Evolutionary conservation across 2,113 vertebrate species (phyloP).

Genomic region (Junco hyemalis): DNA sequence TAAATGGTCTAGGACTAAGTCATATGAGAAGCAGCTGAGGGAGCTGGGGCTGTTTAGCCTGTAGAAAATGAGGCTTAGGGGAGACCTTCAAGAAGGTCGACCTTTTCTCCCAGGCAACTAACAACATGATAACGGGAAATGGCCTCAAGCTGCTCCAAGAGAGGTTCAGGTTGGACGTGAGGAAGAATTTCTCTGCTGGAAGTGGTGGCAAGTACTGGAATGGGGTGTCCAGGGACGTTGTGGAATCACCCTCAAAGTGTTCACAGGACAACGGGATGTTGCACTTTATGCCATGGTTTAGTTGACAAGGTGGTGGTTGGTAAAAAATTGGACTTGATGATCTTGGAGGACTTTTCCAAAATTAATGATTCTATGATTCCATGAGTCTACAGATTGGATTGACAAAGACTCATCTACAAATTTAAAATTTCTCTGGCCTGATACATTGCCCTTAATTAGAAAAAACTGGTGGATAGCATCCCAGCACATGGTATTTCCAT

Average conservation of each 20-base stretch:
- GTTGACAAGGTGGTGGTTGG: background rate
- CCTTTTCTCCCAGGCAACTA: background rate
- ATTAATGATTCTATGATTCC: background rate
- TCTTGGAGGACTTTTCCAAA: background rate
- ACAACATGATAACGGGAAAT: background rate
- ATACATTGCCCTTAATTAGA: background rate
- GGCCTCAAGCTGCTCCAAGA: background rate
- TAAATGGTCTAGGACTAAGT: background rate
- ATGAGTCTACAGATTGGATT: background rate
- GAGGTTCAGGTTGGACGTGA: background rate
- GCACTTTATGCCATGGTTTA: background rate
- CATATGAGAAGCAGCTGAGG: background rate
- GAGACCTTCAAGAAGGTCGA: fast-evolving
- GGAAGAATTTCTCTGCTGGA: background rate
- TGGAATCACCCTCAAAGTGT: background rate
- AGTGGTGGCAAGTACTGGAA: background rate
- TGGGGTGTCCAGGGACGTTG: background rate
- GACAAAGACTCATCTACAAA: background rate
- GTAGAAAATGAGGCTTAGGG: background rate
- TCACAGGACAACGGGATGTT: background rate
- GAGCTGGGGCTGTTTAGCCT: background rate
- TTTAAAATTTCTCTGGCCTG: background rate
- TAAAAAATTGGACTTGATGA: background rate
- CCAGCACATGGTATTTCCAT: background rate
- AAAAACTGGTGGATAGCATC: background rate